These are phyloP conservation scores for Entomyzon cyanotis DNA, from an alignment of 2,113 vertebrate genomes.

Conservation along the genomic window DNA sequence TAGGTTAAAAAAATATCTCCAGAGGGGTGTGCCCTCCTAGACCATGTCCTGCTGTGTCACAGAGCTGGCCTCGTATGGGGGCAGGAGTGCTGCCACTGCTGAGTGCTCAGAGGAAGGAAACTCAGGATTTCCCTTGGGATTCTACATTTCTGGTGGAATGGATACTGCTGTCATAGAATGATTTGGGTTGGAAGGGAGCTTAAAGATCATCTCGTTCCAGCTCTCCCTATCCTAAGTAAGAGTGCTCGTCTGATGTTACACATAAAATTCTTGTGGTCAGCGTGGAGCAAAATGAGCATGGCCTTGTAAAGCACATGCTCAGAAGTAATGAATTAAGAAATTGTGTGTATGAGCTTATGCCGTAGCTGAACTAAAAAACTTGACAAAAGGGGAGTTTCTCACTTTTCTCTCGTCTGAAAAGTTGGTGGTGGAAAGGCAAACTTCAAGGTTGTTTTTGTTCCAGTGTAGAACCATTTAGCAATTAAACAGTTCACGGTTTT, in stretches of 20 bases:
- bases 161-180: not conserved
- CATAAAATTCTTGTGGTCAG: not conserved
- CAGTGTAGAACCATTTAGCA: not conserved
- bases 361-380: not conserved
- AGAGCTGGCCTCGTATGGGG: not conserved
- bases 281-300: not conserved
- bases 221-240: not conserved
- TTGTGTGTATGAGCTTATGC: not conserved
- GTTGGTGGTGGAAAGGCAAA: not conserved
- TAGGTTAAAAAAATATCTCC: not conserved
- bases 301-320: not conserved
- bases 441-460: not conserved
- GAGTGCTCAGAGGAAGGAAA: not conserved
- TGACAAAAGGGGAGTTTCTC: not conserved
- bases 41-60: not conserved
- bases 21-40: not conserved
- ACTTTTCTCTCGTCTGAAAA: not conserved
- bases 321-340: not conserved
- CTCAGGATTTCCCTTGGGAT: not conserved
- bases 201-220: not conserved
- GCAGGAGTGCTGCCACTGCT: not conserved
- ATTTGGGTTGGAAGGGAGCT: not conserved
- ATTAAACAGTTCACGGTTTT: not conserved
- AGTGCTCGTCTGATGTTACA: not conserved
- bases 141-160: not conserved